A percentile compares a stretch with the other conserved stretches of the same genome.
Evolutionary conservation across 2,797 vertebrate species (phyloP).

Genomic region (Clarias platycephalus): DNA sequence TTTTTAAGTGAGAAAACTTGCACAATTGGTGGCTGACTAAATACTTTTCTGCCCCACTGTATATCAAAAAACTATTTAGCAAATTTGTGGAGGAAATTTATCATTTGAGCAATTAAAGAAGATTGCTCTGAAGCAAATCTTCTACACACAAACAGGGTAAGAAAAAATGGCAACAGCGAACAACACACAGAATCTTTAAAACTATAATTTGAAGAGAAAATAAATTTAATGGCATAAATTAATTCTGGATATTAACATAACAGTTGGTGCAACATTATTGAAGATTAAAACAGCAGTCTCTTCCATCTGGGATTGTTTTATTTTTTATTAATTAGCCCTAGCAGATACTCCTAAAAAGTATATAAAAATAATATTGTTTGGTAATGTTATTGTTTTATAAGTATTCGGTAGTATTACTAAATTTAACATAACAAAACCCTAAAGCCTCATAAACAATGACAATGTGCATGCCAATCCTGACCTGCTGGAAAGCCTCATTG

Average conservation of each 20-base stretch:
- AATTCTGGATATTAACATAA: not conserved
- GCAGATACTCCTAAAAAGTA: not conserved
- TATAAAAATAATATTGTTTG: not conserved
- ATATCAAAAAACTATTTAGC: not conserved
- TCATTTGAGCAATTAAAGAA: not conserved
- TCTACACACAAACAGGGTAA: not conserved
- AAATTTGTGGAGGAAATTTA: not conserved
- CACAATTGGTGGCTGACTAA: too few relatives aligned
- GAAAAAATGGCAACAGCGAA: not conserved
- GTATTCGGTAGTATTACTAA: not conserved
- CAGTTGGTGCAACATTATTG: too few relatives aligned
- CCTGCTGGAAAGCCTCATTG: slow-evolving; percentile 98
- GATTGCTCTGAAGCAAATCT: too few relatives aligned
- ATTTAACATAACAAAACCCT: not conserved
- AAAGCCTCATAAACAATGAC: not conserved
- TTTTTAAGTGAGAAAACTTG: too few relatives aligned
- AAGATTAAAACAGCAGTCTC: too few relatives aligned
- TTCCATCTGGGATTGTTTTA: not conserved
- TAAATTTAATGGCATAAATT: not conserved
- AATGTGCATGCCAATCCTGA: slow-evolving; percentile 58
- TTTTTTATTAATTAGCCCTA: not conserved
- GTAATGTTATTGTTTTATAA: not conserved
- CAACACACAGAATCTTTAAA: not conserved
- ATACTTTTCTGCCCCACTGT: too few relatives aligned
- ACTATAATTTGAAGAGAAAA: not conserved